Percentiles rank a stretch among this genome's conserved stretches.
These are phyloP conservation scores for Neopipo cinnamomea DNA, from an alignment of 2,113 vertebrate genomes.

Conservation along the genomic window DNA sequence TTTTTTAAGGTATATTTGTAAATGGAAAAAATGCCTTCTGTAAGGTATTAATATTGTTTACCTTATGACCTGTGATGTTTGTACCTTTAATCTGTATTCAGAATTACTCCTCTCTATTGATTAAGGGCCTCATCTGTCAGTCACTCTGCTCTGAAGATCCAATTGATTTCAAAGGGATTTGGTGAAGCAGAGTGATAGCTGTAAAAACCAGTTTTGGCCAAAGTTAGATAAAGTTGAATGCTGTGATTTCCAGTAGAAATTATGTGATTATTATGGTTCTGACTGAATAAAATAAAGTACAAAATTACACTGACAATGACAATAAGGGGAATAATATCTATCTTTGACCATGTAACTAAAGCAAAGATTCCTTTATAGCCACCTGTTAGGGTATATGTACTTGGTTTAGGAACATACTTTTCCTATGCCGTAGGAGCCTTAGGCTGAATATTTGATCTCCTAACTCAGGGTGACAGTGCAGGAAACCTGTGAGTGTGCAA, in stretches of 20 bases:
- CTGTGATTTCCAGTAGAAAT: neutral
- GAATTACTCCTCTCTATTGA: neutral
- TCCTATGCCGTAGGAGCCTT: neutral
- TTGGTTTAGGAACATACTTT: neutral
- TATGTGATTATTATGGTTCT: neutral
- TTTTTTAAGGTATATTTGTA: neutral
- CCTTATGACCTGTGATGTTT: neutral
- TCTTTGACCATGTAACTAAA: neutral
- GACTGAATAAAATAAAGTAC: neutral
- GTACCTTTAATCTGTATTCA: neutral
- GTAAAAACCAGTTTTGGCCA: neutral
- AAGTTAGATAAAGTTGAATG: neutral
- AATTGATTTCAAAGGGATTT: conserved; percentile 31
- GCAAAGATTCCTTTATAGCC: neutral
- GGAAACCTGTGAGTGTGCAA: neutral
- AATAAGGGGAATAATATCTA: neutral
- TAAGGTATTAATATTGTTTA: neutral
- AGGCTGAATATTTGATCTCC: neutral
- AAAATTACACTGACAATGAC: neutral
- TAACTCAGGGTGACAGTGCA: neutral
- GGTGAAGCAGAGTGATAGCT: neutral
- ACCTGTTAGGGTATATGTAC: neutral
- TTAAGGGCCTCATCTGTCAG: neutral
- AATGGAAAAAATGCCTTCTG: neutral
- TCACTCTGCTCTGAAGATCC: conserved; percentile 9